A percentile compares a stretch with the other conserved stretches of the same genome.
Evolutionary conservation across 2,113 vertebrate species (phyloP).

Genomic region (Limanda limanda): DNA sequence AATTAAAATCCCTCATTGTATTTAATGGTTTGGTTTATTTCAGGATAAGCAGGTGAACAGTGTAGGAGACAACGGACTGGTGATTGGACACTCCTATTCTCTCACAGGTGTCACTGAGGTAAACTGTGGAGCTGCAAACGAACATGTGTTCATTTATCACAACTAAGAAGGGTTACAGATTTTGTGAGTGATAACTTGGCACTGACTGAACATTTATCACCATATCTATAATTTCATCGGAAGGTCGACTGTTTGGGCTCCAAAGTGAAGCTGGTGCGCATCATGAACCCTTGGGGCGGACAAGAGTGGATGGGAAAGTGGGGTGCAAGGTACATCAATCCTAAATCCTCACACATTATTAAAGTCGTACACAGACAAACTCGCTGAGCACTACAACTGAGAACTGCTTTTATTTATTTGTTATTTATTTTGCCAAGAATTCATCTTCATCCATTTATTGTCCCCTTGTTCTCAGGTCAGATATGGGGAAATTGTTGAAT

Average conservation of each 20-base stretch:
- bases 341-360: not conserved
- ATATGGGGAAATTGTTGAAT: slow-evolving; percentile 27
- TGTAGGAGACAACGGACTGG: slow-evolving; percentile 20
- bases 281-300: slow-evolving; percentile 60
- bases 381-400: not conserved
- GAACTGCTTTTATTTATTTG: not conserved
- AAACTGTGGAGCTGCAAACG: not conserved
- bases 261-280: slow-evolving; percentile 46
- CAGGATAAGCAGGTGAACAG: slow-evolving; percentile 34
- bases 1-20: not conserved
- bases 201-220: no score
- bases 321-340: slow-evolving; percentile 47
- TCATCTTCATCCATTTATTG: not conserved
- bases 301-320: slow-evolving; percentile 58
- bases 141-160: not conserved
- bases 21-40: not conserved
- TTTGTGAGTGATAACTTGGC: no score
- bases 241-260: slow-evolving; percentile 20
- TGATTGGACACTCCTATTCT: slow-evolving; percentile 54
- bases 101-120: slow-evolving; percentile 62
- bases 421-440: not conserved
- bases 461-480: slow-evolving; percentile 43
- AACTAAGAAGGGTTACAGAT: no score
- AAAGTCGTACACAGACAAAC: not conserved
- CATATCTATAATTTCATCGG: not conserved